phyloP scores from a whole-genome alignment of 2,888 invertebrate genomes.

The Agriopis marginaria region DNA sequence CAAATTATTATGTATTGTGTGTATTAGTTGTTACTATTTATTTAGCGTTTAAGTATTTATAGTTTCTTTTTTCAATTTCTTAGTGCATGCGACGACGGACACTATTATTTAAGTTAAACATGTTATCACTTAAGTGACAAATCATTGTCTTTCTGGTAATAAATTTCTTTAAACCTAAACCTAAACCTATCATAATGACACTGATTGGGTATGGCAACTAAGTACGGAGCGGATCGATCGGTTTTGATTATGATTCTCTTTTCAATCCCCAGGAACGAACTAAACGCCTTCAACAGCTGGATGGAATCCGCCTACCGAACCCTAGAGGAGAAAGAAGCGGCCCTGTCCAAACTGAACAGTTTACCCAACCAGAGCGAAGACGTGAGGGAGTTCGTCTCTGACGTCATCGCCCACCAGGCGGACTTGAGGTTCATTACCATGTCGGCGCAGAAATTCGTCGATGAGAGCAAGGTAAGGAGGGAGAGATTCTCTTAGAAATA shows the following conservation, averaged over 20 bases:
- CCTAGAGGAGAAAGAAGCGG: constrained; percentile 94
- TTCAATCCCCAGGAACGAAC: constrained; percentile 87
- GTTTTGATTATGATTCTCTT: not conserved
- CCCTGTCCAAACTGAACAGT: constrained; percentile 91
- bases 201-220: too few species aligned
- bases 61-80: too few species aligned
- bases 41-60: too few species aligned
- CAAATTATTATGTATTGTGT: too few species aligned
- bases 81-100: too few species aligned
- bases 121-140: too few species aligned
- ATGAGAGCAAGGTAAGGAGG: constrained; percentile 93
- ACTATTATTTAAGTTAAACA: too few species aligned
- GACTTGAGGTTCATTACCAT: constrained; percentile 98
- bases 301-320: constrained; percentile 92
- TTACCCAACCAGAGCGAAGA: constrained; percentile 91
- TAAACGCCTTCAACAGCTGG: constrained; percentile 94
- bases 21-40: too few species aligned
- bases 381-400: constrained; percentile 95
- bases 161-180: too few species aligned
- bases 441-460: constrained; percentile 98
- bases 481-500: too few species aligned
- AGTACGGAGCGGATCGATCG: not conserved
- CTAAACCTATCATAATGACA: too few species aligned
- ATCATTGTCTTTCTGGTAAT: too few species aligned
- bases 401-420: constrained; percentile 98